These are phyloP conservation scores for Meandrina meandrites DNA, from an alignment of 92 coral and sea anemone genomes.

Conservation along the genomic window DNA sequence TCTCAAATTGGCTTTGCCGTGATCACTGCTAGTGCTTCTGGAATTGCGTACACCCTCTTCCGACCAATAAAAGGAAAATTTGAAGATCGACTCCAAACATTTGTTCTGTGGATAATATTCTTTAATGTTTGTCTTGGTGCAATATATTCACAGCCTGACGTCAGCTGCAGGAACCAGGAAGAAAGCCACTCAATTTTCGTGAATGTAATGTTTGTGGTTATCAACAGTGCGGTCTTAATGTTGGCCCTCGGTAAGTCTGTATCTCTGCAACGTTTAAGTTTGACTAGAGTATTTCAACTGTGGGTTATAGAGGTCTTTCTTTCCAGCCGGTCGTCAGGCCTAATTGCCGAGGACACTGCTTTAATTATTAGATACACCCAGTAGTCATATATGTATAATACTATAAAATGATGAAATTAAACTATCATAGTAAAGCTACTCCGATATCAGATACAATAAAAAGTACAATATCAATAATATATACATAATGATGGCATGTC, in stretches of 20 bases:
- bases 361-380: too few species aligned
- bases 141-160: neutral
- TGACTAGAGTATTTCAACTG: too few species aligned
- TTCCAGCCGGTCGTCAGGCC: too few species aligned
- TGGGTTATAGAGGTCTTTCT: too few species aligned
- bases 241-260: neutral
- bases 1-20: neutral
- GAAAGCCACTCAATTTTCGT: neutral
- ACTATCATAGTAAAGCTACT: too few species aligned
- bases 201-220: neutral
- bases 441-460: too few species aligned
- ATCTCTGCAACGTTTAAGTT: neutral
- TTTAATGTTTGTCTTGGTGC: conserved; percentile 6
- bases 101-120: neutral
- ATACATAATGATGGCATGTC: too few species aligned
- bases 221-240: neutral
- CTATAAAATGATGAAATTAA: too few species aligned
- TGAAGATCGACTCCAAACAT: neutral
- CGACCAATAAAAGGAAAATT: neutral
- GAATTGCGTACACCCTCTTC: neutral
- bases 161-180: too few species aligned
- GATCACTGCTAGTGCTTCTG: neutral
- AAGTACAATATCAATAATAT: too few species aligned
- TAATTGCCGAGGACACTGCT: too few species aligned
- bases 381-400: too few species aligned